A percentile compares a stretch with the other conserved stretches of the same genome.
Evolutionary conservation across 2,888 invertebrate species (phyloP).

Genomic region (Meiosimyza decipiens): DNA sequence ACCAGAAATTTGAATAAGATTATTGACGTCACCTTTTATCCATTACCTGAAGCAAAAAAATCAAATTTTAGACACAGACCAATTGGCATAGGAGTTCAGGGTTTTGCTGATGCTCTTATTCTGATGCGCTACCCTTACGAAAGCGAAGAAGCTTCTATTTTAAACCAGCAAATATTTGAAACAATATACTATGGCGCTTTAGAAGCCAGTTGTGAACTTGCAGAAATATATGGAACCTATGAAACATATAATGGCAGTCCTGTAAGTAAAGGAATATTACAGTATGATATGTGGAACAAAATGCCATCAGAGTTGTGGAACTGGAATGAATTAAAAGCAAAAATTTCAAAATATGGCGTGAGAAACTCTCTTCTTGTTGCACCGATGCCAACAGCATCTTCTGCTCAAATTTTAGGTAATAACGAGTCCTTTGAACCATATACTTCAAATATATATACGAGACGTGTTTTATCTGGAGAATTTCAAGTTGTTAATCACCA

Average conservation of each 20-base stretch:
- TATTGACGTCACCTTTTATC: slow-evolving; percentile 96
- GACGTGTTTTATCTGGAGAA: slow-evolving; percentile 95
- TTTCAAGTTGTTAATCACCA: slow-evolving; percentile 98
- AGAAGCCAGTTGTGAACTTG: slow-evolving; percentile 95
- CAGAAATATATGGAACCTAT: slow-evolving; percentile 85
- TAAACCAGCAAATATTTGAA: slow-evolving; percentile 97
- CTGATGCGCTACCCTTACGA: slow-evolving; percentile 94
- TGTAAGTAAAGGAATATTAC: slow-evolving; percentile 93
- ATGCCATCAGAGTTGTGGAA: slow-evolving; percentile 89
- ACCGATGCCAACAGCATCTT: slow-evolving; percentile 99
- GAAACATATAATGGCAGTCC: slow-evolving; percentile 93
- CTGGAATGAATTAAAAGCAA: slow-evolving; percentile 84
- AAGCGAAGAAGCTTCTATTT: slow-evolving; percentile 81
- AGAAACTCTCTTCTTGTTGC: slow-evolving; percentile 94
- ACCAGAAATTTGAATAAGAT: slow-evolving; percentile 95
- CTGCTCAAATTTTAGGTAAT: slow-evolving; percentile 98
- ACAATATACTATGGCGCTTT: slow-evolving; percentile 97
- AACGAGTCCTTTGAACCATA: slow-evolving; percentile 99
- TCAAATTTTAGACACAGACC: slow-evolving; percentile 91
- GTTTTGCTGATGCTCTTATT: slow-evolving; percentile 96
- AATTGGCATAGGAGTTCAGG: slow-evolving; percentile 95
- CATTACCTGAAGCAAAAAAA: slow-evolving; percentile 85
- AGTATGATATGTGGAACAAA: slow-evolving; percentile 98
- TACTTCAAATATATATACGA: slow-evolving; percentile 95
- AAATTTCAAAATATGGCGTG: slow-evolving; percentile 89